Conservation (phyloP, 2,113 vertebrate species). For the Todiramphus chloris region DNA sequence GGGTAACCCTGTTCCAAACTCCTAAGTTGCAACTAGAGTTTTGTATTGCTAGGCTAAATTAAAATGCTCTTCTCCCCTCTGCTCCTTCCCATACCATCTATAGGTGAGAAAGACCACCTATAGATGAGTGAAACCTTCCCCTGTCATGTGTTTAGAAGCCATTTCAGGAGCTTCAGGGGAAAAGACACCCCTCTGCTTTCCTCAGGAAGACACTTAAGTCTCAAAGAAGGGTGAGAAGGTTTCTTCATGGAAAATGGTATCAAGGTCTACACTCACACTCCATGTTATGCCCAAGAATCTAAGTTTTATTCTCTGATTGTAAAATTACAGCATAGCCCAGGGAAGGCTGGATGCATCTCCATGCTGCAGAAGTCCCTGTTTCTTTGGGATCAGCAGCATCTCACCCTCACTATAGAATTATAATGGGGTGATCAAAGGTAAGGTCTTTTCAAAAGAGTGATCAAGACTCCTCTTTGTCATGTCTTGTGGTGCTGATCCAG, state of each 20-base stretch:
- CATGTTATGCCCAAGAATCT: too few relatives aligned
- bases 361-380: too few relatives aligned
- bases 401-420: background rate
- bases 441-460: background rate
- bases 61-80: background rate
- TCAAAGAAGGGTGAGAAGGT: too few relatives aligned
- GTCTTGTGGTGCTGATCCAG: background rate
- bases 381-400: background rate
- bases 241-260: too few relatives aligned
- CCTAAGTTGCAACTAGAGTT: background rate
- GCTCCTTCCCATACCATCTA: background rate
- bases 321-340: too few relatives aligned
- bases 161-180: background rate
- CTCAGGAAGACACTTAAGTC: too few relatives aligned
- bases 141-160: rapidly evolving
- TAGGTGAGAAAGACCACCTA: background rate
- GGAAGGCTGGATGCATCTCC: too few relatives aligned
- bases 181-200: too few relatives aligned
- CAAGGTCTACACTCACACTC: too few relatives aligned
- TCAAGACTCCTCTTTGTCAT: background rate
- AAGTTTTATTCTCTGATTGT: too few relatives aligned
- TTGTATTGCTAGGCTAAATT: background rate
- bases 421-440: background rate
- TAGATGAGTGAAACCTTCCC: background rate
- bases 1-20: background rate